Percentiles rank a stretch among this genome's conserved stretches.
Evolutionary conservation across 2,888 invertebrate species (phyloP).

Genomic region (Spilosoma lubricipeda): DNA sequence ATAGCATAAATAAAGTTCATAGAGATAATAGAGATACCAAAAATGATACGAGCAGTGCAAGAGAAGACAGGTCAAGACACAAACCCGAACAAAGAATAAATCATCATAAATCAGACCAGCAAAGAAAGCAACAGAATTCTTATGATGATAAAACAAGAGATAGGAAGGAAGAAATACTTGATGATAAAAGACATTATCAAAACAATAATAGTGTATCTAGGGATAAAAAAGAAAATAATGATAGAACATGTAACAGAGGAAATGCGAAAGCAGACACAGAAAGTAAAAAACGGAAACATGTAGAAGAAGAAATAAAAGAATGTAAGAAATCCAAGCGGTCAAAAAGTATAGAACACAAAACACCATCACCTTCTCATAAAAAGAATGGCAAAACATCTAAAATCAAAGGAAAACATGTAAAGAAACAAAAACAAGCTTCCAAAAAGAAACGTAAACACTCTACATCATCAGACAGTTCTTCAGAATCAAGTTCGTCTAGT

Average conservation of each 20-base stretch:
- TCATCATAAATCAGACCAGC: not conserved
- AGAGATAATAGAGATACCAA: not conserved
- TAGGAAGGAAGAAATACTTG: not conserved
- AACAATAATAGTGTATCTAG: slow-evolving; percentile 29
- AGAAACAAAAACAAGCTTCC: slow-evolving; percentile 40
- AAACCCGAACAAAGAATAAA: slow-evolving; percentile 4
- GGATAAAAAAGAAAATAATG: slow-evolving; percentile 38
- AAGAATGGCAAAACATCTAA: slow-evolving; percentile 39
- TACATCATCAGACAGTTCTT: slow-evolving; percentile 73
- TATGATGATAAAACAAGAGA: slow-evolving; percentile 10
- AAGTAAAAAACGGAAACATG: slow-evolving; percentile 37
- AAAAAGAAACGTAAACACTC: slow-evolving; percentile 72
- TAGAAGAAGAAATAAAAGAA: slow-evolving; percentile 30
- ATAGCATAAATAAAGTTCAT: not conserved
- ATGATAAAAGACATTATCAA: slow-evolving; percentile 19
- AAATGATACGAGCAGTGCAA: slow-evolving; percentile 9
- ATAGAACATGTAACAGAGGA: slow-evolving; percentile 27
- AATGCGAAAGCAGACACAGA: slow-evolving; percentile 26
- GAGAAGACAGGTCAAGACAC: slow-evolving; percentile 3
- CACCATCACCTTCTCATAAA: slow-evolving; percentile 50
- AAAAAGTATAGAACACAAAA: slow-evolving; percentile 41
- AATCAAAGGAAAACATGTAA: slow-evolving; percentile 49
- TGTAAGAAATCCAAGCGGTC: slow-evolving; percentile 28
- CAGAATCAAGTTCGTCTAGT: slow-evolving; percentile 72
- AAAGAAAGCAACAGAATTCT: not conserved